Evolutionary conservation across 2,888 invertebrate genomes (phyloP).

Genomic region (Tetranychus piercei): DNA sequence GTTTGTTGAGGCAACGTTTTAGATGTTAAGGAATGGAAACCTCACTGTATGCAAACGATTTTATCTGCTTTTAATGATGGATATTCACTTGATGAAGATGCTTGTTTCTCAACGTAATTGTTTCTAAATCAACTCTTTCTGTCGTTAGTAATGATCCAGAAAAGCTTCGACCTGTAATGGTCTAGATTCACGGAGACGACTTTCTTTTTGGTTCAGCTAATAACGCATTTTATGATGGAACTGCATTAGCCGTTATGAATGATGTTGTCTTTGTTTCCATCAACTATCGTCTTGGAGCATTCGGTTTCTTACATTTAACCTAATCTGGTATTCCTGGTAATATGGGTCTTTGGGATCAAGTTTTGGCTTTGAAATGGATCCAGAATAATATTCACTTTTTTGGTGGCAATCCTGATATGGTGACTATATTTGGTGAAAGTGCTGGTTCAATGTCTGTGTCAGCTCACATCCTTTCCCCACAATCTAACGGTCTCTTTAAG

Average conservation of each 20-base stretch:
- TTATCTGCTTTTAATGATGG: background rate
- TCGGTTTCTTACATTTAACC: conserved; percentile 33
- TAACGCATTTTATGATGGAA: conserved; percentile 37
- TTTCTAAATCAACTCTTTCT: background rate
- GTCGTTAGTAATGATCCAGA: background rate
- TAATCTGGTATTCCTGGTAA: conserved; percentile 42
- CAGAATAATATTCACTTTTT: conserved; percentile 37
- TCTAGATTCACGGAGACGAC: conserved; percentile 35
- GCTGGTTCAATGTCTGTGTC: background rate
- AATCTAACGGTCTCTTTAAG: background rate
- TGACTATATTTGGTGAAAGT: conserved; percentile 3
- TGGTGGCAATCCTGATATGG: conserved; percentile 33
- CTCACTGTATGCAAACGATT: conserved; percentile 30
- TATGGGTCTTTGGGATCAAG: conserved; percentile 40
- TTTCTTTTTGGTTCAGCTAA: conserved; percentile 36
- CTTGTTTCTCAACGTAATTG: conserved; percentile 38
- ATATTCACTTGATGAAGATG: conserved; percentile 34
- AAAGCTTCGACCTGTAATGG: conserved; percentile 27
- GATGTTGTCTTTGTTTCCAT: conserved; percentile 38
- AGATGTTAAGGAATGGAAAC: conserved; percentile 18
- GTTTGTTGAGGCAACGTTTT: conserved; percentile 34
- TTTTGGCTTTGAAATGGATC: conserved; percentile 40
- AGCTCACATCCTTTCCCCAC: background rate
- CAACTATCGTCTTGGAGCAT: conserved; percentile 37
- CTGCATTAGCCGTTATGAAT: conserved; percentile 32